Percentiles rank a stretch among this genome's conserved stretches.
phyloP scores from a whole-genome alignment of 1,140 invertebrate genomes.

The Pachyrhynchus sulphureomaculatus region DNA sequence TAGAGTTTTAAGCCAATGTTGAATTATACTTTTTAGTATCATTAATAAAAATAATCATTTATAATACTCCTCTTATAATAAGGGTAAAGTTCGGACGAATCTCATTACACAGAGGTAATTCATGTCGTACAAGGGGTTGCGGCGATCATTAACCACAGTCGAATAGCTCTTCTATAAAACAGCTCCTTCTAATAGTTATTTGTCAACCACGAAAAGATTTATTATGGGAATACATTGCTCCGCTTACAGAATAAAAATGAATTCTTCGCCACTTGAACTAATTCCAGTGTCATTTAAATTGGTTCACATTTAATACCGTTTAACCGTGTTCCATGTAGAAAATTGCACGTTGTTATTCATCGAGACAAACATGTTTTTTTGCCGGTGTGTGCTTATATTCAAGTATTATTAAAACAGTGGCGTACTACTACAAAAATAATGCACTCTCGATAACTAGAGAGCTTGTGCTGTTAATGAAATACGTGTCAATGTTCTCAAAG shows the following conservation, averaged over 20 bases:
- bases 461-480: no score
- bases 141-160: slow-evolving; percentile 25
- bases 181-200: slow-evolving; percentile 24
- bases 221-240: slow-evolving; percentile 23
- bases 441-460: no score
- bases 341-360: slow-evolving; percentile 4
- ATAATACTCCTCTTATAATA: no score
- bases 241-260: background rate
- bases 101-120: background rate
- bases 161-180: slow-evolving; percentile 13
- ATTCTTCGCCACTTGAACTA: slow-evolving; percentile 20
- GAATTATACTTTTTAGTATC: no score
- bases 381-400: background rate
- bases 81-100: no score
- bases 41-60: no score
- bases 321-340: slow-evolving; percentile 3
- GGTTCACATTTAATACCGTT: slow-evolving; percentile 17
- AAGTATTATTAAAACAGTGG: no score
- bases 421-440: no score
- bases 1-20: no score
- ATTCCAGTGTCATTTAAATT: slow-evolving; percentile 17
- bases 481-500: no score
- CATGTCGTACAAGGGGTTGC: slow-evolving; percentile 21
- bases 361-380: background rate
- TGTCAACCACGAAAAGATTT: slow-evolving; percentile 28